Base-by-base conservation (phyloP, 2,888 invertebrate genomes). In the Helobdella robusta region DNA sequence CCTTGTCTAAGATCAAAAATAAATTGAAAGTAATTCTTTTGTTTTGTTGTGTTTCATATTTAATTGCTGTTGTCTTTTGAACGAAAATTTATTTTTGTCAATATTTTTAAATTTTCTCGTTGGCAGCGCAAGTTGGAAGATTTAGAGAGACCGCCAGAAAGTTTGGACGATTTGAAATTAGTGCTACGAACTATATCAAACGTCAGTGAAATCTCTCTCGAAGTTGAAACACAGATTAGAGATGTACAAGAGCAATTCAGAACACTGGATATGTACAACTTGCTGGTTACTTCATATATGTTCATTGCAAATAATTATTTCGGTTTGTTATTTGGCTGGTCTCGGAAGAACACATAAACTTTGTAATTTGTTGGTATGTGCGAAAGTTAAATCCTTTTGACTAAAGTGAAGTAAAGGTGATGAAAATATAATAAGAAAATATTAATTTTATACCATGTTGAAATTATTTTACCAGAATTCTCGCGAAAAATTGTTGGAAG, bases 111-210 rank as follows among this genome's bases (percentile, higher is more conserved):
- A 60, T 18, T 61, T 34, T 40, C 20, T 62, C 36, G 18, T 48
- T 32, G 59, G 6, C 59, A 72, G 72, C 56, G 48, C 11, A 70
- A 70, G 44, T 67, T 64, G 5, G 75, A 79, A 65, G 85, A 87
- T 63, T 83, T 91, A 35, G 86, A 89, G 72, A 84, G 85, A 76
- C 86, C 86, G 63, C 89, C 91, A 36, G 86, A 85, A 72, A 87
- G 87, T 4, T 79, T 91, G 52, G 87, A 87, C 64, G 86, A 88
- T 73, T 88, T 92, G 75, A 91, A 90, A 78, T 81, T 85, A 67
- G 88, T 92, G 2, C 87, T 92, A 86, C 86, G 86, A 70, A 87
- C 89, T 0, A 90, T 93, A 67, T 81, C 86, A 0, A 84, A 83
- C 44, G 85, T 92, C 54, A 86, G 87, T 73, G 84, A 85, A 64